phyloP scores from a whole-genome alignment of 2,888 invertebrate genomes.

The Rhagophthalmus giganteus region DNA sequence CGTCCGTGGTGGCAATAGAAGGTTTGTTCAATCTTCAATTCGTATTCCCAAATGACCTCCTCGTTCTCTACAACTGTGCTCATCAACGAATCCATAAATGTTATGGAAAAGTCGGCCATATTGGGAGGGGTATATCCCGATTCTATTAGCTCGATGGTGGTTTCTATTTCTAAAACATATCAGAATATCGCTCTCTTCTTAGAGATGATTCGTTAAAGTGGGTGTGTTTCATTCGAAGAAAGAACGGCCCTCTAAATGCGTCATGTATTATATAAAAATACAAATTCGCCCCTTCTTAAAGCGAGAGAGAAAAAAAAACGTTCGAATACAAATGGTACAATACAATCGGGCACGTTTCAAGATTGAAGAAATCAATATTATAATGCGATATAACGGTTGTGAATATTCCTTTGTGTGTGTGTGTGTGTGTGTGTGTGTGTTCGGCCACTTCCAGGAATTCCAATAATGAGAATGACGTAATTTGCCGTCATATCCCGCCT shows the following conservation, averaged over 20 bases:
- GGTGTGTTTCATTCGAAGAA: not conserved
- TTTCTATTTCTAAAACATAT: not conserved
- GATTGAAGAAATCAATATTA: slow-evolving; percentile 18
- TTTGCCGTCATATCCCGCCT: slow-evolving; percentile 32
- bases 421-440: slow-evolving; percentile 13
- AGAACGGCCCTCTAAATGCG: not conserved
- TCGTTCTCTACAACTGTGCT: too few species aligned
- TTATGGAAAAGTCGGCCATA: too few species aligned
- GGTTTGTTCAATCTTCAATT: too few species aligned
- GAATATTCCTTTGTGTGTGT: slow-evolving; percentile 1
- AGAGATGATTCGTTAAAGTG: not conserved
- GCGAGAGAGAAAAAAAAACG: too few species aligned
- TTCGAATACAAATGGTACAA: too few species aligned
- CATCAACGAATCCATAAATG: too few species aligned
- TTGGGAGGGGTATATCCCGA: not conserved
- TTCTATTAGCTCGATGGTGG: not conserved
- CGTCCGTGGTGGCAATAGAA: too few species aligned
- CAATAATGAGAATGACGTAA: slow-evolving; percentile 29
- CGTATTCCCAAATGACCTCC: too few species aligned
- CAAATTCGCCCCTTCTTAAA: not conserved
- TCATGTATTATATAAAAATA: not conserved
- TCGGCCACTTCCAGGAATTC: slow-evolving; percentile 22
- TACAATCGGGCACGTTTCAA: not conserved
- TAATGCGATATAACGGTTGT: slow-evolving; percentile 13
- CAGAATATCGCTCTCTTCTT: not conserved